These are phyloP conservation scores for Lamellibrachia luymesi DNA, from an alignment of 1,140 invertebrate species.

Conservation along the genomic window DNA sequence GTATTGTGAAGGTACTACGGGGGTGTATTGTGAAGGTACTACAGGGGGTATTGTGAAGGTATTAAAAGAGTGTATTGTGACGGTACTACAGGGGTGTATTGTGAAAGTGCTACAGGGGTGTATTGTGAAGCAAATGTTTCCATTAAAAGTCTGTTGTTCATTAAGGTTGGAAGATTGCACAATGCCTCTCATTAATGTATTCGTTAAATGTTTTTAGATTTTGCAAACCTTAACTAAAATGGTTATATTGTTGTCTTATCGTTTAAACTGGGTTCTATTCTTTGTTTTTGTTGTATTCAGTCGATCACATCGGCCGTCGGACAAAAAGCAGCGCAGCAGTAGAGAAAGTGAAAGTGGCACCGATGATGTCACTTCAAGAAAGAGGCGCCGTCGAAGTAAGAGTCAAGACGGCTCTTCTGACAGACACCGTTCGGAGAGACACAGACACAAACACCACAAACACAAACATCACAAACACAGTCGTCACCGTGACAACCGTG, in stretches of 20 bases:
- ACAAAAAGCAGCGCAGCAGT: not conserved
- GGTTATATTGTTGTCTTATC: not conserved
- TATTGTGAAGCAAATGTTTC: too few relatives aligned
- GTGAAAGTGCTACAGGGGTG: too few relatives aligned
- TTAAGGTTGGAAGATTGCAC: too few relatives aligned
- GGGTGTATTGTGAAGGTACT: too few relatives aligned
- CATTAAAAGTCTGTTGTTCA: too few relatives aligned
- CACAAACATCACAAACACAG: not conserved
- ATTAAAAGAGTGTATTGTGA: too few relatives aligned
- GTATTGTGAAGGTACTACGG: too few relatives aligned
- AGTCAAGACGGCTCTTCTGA: not conserved
- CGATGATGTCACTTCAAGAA: not conserved
- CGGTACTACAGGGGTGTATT: too few relatives aligned
- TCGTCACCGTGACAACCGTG: not conserved
- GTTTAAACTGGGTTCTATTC: not conserved
- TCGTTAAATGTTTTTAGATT: too few relatives aligned
- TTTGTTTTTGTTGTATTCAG: not conserved
- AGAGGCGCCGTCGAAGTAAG: not conserved
- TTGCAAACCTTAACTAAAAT: too few relatives aligned
- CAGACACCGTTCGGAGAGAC: not conserved
- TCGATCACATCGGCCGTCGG: not conserved
- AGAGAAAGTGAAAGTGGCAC: not conserved
- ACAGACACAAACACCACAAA: constrained; percentile 4
- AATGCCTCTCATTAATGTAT: too few relatives aligned
- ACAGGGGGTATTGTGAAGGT: too few relatives aligned